These are phyloP conservation scores for Geopemphigus sp. DNA, from an alignment of 1,140 invertebrate species.

Conservation along the genomic window DNA sequence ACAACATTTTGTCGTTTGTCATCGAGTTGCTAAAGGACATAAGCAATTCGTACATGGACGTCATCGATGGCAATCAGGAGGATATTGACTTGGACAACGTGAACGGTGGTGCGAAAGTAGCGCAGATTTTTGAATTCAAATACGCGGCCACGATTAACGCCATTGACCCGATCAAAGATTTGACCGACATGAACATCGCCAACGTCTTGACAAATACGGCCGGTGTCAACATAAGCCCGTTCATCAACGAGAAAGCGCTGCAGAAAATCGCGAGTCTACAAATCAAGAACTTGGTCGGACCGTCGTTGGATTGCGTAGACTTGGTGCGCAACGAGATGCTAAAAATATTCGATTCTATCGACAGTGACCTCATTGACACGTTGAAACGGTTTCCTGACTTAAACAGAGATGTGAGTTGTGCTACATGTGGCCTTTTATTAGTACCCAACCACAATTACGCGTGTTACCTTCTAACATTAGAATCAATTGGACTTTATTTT, in stretches of 20 bases:
- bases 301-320: conserved; percentile 69
- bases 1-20: background rate
- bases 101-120: conserved; percentile 71
- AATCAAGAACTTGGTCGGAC: conserved; percentile 67
- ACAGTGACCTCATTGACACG: background rate
- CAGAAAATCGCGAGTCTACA: conserved; percentile 72
- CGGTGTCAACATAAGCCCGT: conserved; percentile 66
- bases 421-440: too few relatives aligned
- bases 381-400: background rate
- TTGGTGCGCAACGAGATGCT: conserved; percentile 72
- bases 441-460: too few relatives aligned
- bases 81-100: conserved; percentile 71
- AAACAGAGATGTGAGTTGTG: background rate
- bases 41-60: conserved; percentile 66
- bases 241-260: conserved; percentile 72
- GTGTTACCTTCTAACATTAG: too few relatives aligned
- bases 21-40: conserved; percentile 12
- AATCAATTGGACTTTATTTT: too few relatives aligned
- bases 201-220: conserved; percentile 73
- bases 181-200: conserved; percentile 65
- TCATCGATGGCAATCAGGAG: conserved; percentile 69
- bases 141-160: conserved; percentile 64
- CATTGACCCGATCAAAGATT: conserved; percentile 65
- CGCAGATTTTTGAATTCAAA: conserved; percentile 73
- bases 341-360: conserved; percentile 9